phyloP scores from a whole-genome alignment of 1,140 invertebrate species.

The Diorhabda elongata region DNA sequence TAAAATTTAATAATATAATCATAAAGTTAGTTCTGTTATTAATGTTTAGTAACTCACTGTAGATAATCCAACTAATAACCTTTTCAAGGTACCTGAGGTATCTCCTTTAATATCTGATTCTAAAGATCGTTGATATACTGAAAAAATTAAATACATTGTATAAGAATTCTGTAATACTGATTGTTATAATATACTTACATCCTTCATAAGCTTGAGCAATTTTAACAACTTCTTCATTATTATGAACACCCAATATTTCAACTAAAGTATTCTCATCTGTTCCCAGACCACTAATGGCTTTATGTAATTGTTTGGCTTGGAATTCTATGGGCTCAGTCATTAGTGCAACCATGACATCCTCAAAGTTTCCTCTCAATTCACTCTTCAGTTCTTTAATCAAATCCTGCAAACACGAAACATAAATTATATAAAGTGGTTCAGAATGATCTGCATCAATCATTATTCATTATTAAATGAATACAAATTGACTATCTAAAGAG shows the following conservation, averaged over 20 bases:
- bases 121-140: slow-evolving; percentile 72
- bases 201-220: slow-evolving; percentile 77
- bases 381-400: slow-evolving; percentile 85
- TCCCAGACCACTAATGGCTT: slow-evolving; percentile 78
- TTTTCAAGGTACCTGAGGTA: slow-evolving; percentile 83
- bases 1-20: slow-evolving; percentile 18
- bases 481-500: too few relatives aligned
- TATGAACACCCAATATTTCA: slow-evolving; percentile 83
- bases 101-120: slow-evolving; percentile 80
- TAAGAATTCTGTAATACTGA: not conserved
- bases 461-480: too few relatives aligned
- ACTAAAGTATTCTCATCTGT: slow-evolving; percentile 83
- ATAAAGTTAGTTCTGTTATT: not conserved
- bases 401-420: slow-evolving; percentile 57
- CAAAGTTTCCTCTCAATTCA: slow-evolving; percentile 87
- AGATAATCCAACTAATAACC: slow-evolving; percentile 71
- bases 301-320: slow-evolving; percentile 82
- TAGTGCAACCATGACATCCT: slow-evolving; percentile 79
- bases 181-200: slow-evolving; percentile 58
- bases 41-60: slow-evolving; percentile 55
- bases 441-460: too few relatives aligned
- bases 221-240: slow-evolving; percentile 76
- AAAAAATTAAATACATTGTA: slow-evolving; percentile 20
- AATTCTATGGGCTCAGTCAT: slow-evolving; percentile 83
- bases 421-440: not conserved